Percentiles rank a stretch among this genome's conserved stretches.
phyloP scores from a whole-genome alignment of 2,113 vertebrate genomes.

The Nematolebias whitei region DNA sequence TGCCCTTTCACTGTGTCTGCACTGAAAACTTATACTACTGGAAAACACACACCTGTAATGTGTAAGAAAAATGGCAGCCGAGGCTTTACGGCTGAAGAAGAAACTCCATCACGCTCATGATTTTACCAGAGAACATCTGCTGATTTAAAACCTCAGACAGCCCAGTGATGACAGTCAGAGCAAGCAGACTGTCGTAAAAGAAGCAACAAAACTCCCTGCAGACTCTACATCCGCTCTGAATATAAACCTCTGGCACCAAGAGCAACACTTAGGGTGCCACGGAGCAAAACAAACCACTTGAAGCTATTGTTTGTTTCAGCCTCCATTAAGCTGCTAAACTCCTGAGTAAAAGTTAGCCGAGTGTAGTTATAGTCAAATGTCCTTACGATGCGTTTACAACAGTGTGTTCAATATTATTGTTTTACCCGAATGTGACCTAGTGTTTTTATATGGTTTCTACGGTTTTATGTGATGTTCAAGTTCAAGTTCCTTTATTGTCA shows the following conservation, averaged over 20 bases:
- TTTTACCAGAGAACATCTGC: background rate
- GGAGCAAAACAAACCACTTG: background rate
- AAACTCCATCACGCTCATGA: background rate
- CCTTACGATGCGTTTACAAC: no score
- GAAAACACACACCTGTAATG: background rate
- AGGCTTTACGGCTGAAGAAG: background rate
- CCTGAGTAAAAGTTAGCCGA: background rate
- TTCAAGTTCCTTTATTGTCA: no score
- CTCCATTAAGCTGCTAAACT: conserved; percentile 3
- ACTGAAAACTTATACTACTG: background rate
- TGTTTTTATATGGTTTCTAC: background rate
- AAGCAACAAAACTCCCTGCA: background rate
- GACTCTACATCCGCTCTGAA: background rate
- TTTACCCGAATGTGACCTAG: background rate
- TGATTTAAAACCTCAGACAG: background rate
- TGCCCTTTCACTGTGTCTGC: background rate
- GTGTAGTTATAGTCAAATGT: background rate
- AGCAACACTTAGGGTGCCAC: background rate
- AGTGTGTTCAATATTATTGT: no score
- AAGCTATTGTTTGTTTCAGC: background rate
- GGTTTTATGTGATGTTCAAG: no score
- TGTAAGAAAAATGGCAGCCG: background rate
- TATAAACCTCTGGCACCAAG: background rate
- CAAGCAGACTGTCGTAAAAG: background rate
- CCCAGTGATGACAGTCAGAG: background rate